Evolutionary conservation across 2,797 vertebrate genomes (phyloP).

Genomic region (Gadopsis bispinosus): DNA sequence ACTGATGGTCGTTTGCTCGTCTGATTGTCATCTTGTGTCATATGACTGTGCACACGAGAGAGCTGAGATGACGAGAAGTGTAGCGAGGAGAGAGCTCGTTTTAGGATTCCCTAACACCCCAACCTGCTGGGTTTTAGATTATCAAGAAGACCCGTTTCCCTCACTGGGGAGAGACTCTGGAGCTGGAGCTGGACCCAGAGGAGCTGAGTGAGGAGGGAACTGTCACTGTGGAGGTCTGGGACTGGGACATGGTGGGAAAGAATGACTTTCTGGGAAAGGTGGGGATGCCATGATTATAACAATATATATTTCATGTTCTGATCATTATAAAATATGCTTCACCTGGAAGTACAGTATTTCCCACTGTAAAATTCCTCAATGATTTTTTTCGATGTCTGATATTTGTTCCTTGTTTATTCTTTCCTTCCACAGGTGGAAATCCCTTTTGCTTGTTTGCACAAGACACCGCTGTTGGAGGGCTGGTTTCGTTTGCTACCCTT

Average conservation of each 20-base stretch:
- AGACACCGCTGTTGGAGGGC: slow-evolving; percentile 82
- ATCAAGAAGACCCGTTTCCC: slow-evolving; percentile 95
- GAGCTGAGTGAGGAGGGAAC: slow-evolving; percentile 72
- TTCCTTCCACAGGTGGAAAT: slow-evolving; percentile 87
- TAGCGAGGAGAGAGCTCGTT: not conserved
- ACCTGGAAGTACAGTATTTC: not conserved
- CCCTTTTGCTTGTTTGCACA: slow-evolving; percentile 82
- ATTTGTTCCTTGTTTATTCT: slow-evolving; percentile 35
- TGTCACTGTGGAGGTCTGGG: slow-evolving; percentile 92
- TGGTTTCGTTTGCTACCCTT: slow-evolving; percentile 94
- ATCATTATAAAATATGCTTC: not conserved
- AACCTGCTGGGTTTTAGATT: slow-evolving; percentile 79
- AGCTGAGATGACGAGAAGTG: not conserved
- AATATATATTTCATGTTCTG: not conserved
- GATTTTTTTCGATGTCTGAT: slow-evolving; percentile 13
- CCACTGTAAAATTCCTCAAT: not conserved
- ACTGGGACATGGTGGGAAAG: slow-evolving; percentile 97
- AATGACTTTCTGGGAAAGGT: slow-evolving; percentile 95
- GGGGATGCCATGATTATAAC: slow-evolving; percentile 40
- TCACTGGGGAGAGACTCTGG: slow-evolving; percentile 91
- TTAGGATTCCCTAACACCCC: slow-evolving; percentile 1
- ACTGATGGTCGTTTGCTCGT: not conserved
- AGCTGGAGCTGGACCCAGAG: slow-evolving; percentile 83
- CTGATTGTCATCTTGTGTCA: not conserved
- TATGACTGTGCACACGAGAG: not conserved